Evolutionary conservation across 2,113 vertebrate genomes (phyloP).

Genomic region (Rhinoderma darwinii): DNA sequence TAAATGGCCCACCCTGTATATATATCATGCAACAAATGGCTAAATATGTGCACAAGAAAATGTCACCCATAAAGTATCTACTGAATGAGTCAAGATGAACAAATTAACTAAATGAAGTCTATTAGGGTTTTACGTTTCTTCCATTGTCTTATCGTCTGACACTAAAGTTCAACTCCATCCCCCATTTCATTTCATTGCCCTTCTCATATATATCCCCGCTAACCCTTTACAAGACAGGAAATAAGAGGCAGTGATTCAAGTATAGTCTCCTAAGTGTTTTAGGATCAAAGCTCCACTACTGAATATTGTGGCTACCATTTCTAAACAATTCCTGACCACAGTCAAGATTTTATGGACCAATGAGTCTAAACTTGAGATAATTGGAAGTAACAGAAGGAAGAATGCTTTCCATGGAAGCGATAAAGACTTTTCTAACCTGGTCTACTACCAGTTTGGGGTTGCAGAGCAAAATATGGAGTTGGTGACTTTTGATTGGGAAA

Average conservation of each 20-base stretch:
- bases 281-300: background rate
- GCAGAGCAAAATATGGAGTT: background rate
- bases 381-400: background rate
- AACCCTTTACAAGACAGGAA: background rate
- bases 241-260: background rate
- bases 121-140: background rate
- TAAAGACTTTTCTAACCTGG: background rate
- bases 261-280: background rate
- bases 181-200: background rate
- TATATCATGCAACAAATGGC: background rate
- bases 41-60: background rate
- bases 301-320: background rate
- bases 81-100: background rate
- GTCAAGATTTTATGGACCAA: background rate
- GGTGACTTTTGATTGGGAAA: background rate
- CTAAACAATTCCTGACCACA: background rate
- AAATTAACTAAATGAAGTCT: background rate
- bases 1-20: no score
- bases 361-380: background rate
- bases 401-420: background rate
- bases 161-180: background rate
- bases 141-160: background rate
- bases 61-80: slow-evolving; percentile 12
- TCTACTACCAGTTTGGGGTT: background rate
- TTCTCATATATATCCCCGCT: background rate